Percentiles rank a stretch among this genome's conserved stretches.
Conservation (phyloP, 1,140 invertebrate species). For the Brachionus sp. region DNA sequence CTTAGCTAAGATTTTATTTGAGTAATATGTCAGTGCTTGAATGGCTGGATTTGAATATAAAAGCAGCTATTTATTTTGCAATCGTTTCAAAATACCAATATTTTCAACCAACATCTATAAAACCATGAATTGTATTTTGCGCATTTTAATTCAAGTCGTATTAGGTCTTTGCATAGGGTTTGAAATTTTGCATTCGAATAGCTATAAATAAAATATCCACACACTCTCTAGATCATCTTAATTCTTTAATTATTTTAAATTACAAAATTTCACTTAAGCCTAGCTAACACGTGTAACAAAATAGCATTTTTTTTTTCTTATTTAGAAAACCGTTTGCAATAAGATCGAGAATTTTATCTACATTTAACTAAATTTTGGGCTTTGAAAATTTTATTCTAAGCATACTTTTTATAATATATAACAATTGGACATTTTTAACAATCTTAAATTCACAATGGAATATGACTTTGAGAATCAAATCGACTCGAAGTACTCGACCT, state of each 20-base stretch:
- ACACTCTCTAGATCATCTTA: not conserved
- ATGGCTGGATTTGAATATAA: conserved; percentile 13
- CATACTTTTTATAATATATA: not conserved
- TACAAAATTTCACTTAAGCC: conserved; percentile 11
- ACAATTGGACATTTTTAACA: not conserved
- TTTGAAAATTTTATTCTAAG: not conserved
- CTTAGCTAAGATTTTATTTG: not conserved
- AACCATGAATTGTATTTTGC: not conserved
- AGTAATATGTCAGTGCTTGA: conserved; percentile 24
- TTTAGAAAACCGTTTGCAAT: not conserved
- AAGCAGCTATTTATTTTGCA: conserved; percentile 6
- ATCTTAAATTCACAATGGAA: not conserved
- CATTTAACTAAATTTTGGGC: conserved; percentile 21
- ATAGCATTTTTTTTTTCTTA: conserved; percentile 2
- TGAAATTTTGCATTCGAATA: conserved; percentile 3
- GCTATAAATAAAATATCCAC: not conserved
- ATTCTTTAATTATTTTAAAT: not conserved
- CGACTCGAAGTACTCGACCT: not conserved
- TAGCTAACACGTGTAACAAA: not conserved
- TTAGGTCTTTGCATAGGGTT: not conserved
- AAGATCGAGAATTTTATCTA: conserved; percentile 9
- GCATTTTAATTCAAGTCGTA: not conserved
- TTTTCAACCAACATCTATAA: not conserved
- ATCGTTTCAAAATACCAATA: conserved; percentile 14
- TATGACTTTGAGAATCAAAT: conserved; percentile 36